phyloP scores from a whole-genome alignment of 2,797 vertebrate species.

The Odontamblyopus lacepedii region DNA sequence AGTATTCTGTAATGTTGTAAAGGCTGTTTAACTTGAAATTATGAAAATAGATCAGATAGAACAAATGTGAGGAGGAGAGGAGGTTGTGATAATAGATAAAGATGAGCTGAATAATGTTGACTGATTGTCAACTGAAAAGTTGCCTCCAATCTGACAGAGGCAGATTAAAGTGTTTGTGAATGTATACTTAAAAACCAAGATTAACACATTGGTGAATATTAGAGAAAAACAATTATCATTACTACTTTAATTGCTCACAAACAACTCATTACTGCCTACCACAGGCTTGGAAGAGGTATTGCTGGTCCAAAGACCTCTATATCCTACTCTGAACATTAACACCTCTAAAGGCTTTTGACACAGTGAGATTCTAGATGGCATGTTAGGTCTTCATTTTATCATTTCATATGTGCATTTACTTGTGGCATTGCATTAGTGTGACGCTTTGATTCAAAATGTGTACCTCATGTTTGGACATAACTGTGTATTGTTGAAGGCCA shows the following conservation, averaged over 20 bases:
- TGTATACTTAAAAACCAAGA: background rate
- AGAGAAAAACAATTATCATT: background rate
- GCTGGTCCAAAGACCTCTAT: too few relatives aligned
- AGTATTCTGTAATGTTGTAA: too few relatives aligned
- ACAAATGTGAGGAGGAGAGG: background rate
- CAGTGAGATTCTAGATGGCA: background rate
- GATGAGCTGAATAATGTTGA: background rate
- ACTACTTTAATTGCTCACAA: background rate
- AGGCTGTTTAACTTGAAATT: too few relatives aligned
- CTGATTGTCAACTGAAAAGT: background rate
- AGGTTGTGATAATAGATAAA: background rate
- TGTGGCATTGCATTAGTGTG: background rate
- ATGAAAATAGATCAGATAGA: too few relatives aligned
- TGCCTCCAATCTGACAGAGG: background rate
- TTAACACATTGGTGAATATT: background rate
- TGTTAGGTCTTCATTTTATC: background rate
- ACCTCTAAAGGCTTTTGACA: background rate
- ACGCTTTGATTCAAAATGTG: slow-evolving; percentile 10
- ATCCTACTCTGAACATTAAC: background rate
- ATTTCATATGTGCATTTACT: background rate
- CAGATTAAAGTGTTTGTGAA: background rate
- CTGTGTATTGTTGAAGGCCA: slow-evolving; percentile 47
- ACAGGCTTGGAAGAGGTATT: background rate
- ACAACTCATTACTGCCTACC: background rate
- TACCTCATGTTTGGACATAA: slow-evolving; percentile 26